Evolutionary conservation across 2,888 invertebrate genomes (phyloP), one percentile per base, ranked within the genome.

Genomic region (Crepidodera aurea): DNA sequence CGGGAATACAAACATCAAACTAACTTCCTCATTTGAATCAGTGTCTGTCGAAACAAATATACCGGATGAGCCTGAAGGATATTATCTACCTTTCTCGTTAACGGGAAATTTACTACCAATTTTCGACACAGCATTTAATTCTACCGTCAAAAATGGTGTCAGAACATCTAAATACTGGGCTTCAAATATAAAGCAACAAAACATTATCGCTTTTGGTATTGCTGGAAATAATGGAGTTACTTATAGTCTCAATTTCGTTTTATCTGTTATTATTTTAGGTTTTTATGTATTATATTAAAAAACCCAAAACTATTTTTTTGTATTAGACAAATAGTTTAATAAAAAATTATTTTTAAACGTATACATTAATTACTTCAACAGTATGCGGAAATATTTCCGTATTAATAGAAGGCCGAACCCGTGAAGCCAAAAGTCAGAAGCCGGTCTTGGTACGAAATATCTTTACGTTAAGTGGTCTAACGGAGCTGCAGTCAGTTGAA

Each of bases 81-180:
- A 69, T 25, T 73, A 66, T 48, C 60, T 63, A 54, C 75, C 75
- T 0, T 15, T 69, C 1, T 69, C 69, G 18, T 65, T 75, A 7
- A 68, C 64, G 10, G 65, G 68, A 5, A 51, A 69, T 46, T 60
- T 73, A 15, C 8, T 64, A 27, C 67, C 74, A 0, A 44, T 72
- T 5, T 62, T 56, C 15, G 67, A 72, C 37, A 62, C 65, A 5
- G 64, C 57, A 1, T 74, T 65, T 44, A 56, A 60, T 19, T 64
- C 66, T 48, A 59, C 25, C n/a, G 32, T n/a, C 5, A 50, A 18
- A 3, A 62, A 68, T 12, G 46, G 64, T 10, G 57, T 39, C 2
- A 54, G 19, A 15, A 18, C 1, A 1, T 27, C 27, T 8, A 27
- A 48, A 15, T 48, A 16, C 29, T 25, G 64, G n/a, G 46, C 39